Conservation (phyloP, 2,888 invertebrate species). For the Chouioia cunea region DNA sequence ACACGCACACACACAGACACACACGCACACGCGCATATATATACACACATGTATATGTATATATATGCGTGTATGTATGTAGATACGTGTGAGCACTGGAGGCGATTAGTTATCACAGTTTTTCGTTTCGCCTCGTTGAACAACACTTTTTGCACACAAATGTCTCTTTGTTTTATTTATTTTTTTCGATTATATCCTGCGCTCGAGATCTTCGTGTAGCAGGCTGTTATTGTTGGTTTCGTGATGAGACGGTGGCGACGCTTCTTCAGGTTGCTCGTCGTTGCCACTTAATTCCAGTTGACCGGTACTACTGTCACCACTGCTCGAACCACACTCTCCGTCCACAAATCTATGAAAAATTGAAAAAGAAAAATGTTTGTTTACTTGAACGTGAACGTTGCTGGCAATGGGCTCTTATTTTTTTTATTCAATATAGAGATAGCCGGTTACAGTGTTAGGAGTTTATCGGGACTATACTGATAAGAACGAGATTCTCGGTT, state of each 20-base stretch:
- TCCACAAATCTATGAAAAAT: conserved; percentile 63
- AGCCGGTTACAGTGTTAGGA: too few relatives aligned
- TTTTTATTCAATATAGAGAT: background rate
- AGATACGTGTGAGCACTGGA: background rate
- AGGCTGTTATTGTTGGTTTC: conserved; percentile 73
- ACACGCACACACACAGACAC: too few relatives aligned
- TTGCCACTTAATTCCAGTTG: conserved; percentile 63
- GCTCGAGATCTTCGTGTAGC: conserved; percentile 72
- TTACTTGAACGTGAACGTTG: background rate
- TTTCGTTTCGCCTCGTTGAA: too few relatives aligned
- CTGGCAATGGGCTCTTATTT: background rate
- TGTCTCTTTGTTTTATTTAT: background rate
- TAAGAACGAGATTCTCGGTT: too few relatives aligned
- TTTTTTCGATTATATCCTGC: conserved; percentile 61
- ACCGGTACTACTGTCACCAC: conserved; percentile 66
- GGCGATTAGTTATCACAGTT: too few relatives aligned
- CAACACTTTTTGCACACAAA: background rate
- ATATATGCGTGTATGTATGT: background rate
- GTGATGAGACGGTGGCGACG: conserved; percentile 64
- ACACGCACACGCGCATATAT: too few relatives aligned
- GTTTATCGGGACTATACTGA: too few relatives aligned
- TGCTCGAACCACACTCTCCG: conserved; percentile 66
- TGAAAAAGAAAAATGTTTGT: background rate
- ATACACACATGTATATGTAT: too few relatives aligned
- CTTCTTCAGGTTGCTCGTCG: conserved; percentile 63